These are phyloP conservation scores for Mastacembelus armatus DNA, from an alignment of 2,797 vertebrate genomes.

Conservation along the genomic window DNA sequence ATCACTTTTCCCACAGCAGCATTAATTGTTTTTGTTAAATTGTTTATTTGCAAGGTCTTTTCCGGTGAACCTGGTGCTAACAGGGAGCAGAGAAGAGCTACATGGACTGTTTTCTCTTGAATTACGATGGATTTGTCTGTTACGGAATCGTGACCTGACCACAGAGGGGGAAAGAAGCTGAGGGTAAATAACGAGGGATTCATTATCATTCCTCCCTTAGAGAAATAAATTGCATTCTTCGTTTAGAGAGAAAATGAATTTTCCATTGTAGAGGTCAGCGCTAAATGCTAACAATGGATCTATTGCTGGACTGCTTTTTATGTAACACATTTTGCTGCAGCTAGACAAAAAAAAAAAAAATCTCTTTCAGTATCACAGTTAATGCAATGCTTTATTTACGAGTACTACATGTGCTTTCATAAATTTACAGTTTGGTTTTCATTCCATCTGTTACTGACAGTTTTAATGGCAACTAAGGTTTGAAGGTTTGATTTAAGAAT, in stretches of 20 bases:
- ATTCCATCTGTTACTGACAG: background rate
- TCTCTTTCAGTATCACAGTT: background rate
- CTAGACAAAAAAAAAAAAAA: background rate
- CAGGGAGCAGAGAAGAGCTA: conserved; percentile 28
- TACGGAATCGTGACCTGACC: conserved; percentile 36
- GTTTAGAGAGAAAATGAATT: conserved; percentile 55
- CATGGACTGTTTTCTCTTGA: conserved; percentile 69
- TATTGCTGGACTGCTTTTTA: conserved; percentile 36
- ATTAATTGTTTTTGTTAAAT: conserved; percentile 76
- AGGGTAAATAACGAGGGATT: conserved; percentile 62
- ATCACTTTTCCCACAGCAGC: conserved; percentile 80
- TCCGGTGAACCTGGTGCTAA: conserved; percentile 55
- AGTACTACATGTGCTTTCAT: background rate
- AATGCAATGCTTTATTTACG: background rate
- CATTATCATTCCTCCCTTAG: conserved; percentile 71
- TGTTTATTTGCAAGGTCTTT: conserved; percentile 82
- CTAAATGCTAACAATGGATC: conserved; percentile 29
- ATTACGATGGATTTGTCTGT: conserved; percentile 44
- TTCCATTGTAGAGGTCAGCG: conserved; percentile 57
- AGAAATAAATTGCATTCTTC: conserved; percentile 78
- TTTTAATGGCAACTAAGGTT: background rate
- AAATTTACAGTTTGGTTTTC: background rate
- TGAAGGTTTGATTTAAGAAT: background rate
- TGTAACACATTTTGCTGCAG: conserved; percentile 30
- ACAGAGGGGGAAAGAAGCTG: background rate